Evolutionary conservation across 2,888 invertebrate genomes (phyloP).

Genomic region (Epistrophella euchroma): DNA sequence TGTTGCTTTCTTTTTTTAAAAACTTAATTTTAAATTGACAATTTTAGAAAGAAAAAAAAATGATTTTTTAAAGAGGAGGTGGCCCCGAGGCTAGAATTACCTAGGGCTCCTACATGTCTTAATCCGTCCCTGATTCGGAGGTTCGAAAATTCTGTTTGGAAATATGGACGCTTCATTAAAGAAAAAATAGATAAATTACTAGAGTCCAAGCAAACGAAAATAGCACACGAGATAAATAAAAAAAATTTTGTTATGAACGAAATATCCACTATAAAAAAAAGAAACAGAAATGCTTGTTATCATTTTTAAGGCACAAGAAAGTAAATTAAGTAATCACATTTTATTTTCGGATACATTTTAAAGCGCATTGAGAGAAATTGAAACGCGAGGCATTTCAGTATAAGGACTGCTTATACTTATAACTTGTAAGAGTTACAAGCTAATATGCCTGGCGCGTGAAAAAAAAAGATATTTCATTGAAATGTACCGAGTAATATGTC

Average conservation of each 20-base stretch:
- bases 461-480: no score
- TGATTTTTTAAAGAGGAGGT: no score
- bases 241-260: slow-evolving; percentile 19
- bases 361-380: slow-evolving; percentile 9
- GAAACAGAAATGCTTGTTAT: slow-evolving; percentile 6
- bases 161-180: slow-evolving; percentile 19
- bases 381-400: slow-evolving; percentile 8
- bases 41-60: no score
- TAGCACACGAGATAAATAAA: slow-evolving; percentile 10
- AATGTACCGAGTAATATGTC: no score
- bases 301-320: slow-evolving; percentile 8
- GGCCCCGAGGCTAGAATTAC: no score
- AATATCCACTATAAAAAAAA: slow-evolving; percentile 8
- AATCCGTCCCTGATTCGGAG: no score
- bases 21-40: no score
- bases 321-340: slow-evolving; percentile 11
- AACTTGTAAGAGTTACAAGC: no score
- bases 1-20: no score
- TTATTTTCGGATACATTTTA: slow-evolving; percentile 18
- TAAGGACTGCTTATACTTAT: no score
- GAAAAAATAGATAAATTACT: slow-evolving; percentile 3
- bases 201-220: slow-evolving; percentile 1
- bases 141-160: slow-evolving; percentile 1
- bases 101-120: no score
- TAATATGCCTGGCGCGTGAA: no score